Base-by-base conservation (phyloP, 2,113 vertebrate species). In the Dipodomys stephensi region DNA sequence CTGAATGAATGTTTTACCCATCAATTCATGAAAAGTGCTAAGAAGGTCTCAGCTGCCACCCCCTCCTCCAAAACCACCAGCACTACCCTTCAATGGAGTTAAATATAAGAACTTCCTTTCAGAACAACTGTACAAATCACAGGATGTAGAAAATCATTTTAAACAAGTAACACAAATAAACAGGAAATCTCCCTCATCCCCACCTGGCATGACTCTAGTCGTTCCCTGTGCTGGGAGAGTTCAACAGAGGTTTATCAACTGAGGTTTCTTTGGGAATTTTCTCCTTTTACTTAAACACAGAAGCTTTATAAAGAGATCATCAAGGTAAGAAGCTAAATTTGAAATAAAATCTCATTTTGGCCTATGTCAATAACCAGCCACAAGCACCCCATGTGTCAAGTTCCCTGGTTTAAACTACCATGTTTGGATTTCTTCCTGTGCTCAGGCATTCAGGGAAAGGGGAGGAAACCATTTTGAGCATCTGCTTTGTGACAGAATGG, bases 61-160 rank as follows among this genome's bases (percentile, higher is more conserved):
- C 65, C 13, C 30, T 84, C 68, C 69, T 90, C 62, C 73, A 71
- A 88, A 88, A 79, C 60, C 78, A 92, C 18, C 64, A 94, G 32
- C 22, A 44, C 10, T 27, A 9, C 46, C 68, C 71, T 78, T 93
- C 90, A 83, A 32, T 35, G 49, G 86, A 81, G 74, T 92, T 83
- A 80, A 86, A 90, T 65, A 60, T 20, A 71, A 76, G 74, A 57
- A 19, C 62, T 92, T 85, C 88, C 94, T 88, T 88, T 88, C 91
- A 91, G 81, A 88, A 93, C 78, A 90, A 95, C 78, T 49, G 22
- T 69, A 78, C 82, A 76, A 92, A 83, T 92, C 67, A 94, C 93
- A 94, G 96, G 92, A 93, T 95, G 94, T 83, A 88, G 35, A 88
- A 86, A 83, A 83, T 85, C 86, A 87, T 76, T 81, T 93, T 73